phyloP scores from a whole-genome alignment of 2,888 invertebrate genomes.

The Rhopalosiphum nymphaeae region DNA sequence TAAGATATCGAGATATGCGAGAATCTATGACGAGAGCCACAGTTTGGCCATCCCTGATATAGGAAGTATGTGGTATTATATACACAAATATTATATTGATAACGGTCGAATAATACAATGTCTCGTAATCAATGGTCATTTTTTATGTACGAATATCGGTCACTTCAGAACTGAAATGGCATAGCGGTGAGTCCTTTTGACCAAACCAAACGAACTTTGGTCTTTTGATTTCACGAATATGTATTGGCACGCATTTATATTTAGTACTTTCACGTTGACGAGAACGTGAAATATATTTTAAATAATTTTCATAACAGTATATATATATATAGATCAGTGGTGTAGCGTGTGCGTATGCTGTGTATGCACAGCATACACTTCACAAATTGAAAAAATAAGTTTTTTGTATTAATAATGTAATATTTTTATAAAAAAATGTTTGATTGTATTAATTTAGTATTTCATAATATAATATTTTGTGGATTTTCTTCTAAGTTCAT shows the following conservation, averaged over 20 bases:
- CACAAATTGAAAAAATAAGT: no score
- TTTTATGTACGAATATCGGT: not conserved
- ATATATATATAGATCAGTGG: no score
- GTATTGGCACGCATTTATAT: not conserved
- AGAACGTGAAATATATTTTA: not conserved
- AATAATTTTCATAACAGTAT: not conserved
- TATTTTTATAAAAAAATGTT: no score
- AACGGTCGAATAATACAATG: not conserved
- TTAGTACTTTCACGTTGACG: not conserved
- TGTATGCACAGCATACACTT: no score
- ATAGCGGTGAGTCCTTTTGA: not conserved
- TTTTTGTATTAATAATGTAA: no score
- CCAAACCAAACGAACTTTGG: not conserved
- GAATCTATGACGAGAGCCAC: no score
- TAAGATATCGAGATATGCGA: no score
- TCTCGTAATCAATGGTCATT: not conserved
- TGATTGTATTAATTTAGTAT: no score
- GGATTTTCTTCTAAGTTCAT: no score
- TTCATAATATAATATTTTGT: no score
- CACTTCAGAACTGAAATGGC: not conserved
- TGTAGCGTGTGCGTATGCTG: no score
- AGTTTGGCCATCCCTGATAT: no score
- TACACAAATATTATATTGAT: not conserved
- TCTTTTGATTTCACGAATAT: slow-evolving; percentile 10
- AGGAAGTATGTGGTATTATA: not conserved